Conservation (phyloP, 2,888 invertebrate genomes). For the Scaptomyza polygonia region DNA sequence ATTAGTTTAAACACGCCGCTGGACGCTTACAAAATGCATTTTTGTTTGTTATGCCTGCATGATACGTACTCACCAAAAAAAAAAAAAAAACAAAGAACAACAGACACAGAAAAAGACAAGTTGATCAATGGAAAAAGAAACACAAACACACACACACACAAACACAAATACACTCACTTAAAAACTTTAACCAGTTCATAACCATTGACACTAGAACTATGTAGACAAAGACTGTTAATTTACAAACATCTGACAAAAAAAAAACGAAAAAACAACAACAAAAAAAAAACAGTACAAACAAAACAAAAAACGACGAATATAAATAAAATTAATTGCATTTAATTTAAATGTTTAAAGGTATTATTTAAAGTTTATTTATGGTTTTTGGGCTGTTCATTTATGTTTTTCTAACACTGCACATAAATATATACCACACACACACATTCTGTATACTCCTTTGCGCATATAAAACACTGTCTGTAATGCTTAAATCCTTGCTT, state of each 20-base stretch:
- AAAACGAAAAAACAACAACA: neutral
- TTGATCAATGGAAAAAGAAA: neutral
- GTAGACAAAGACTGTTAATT: slow-evolving; percentile 4
- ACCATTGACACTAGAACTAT: neutral
- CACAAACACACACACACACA: neutral
- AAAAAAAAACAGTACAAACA: neutral
- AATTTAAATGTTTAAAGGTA: neutral
- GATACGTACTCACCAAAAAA: slow-evolving; percentile 14
- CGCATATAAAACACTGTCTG: neutral
- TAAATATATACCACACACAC: neutral
- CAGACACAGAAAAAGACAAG: neutral
- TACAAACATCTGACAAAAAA: slow-evolving; percentile 1
- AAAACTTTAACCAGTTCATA: neutral
- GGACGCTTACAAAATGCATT: slow-evolving; percentile 22
- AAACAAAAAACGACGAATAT: neutral
- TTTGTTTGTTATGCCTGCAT: slow-evolving; percentile 40
- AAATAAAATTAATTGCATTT: neutral
- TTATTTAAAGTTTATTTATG: neutral
- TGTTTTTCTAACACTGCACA: neutral
- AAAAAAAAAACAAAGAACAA: neutral
- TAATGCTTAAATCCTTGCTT: neutral
- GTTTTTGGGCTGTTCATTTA: neutral
- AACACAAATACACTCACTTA: neutral
- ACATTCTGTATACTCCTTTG: neutral
- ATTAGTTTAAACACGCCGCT: slow-evolving; percentile 32